phyloP scores from a whole-genome alignment of 2,797 vertebrate genomes.

The Notamacropus eugenii region DNA sequence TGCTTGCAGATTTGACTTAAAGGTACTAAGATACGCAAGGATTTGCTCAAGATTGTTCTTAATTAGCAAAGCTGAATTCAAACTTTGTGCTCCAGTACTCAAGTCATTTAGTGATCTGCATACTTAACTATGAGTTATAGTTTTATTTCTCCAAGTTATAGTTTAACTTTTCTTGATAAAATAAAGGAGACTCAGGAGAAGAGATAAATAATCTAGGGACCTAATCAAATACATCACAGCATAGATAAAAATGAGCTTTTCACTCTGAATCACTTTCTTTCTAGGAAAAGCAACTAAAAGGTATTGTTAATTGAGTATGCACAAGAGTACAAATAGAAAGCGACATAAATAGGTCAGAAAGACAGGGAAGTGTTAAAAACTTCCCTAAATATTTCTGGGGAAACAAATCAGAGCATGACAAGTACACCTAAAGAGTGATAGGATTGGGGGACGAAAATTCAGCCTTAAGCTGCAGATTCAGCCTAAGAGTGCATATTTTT shows the following conservation, averaged over 20 bases:
- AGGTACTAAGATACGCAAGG: not conserved
- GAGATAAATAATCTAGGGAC: not conserved
- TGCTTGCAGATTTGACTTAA: not conserved
- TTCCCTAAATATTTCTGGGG: not conserved
- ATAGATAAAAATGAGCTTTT: slow-evolving; percentile 39
- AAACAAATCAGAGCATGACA: not conserved
- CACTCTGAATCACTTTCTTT: not conserved
- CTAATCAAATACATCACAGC: not conserved
- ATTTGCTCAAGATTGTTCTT: not conserved
- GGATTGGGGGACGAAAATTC: slow-evolving; percentile 51
- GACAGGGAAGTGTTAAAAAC: not conserved
- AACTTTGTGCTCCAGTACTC: not conserved
- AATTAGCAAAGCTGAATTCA: not conserved
- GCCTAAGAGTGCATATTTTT: slow-evolving; percentile 40
- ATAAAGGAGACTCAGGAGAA: not conserved
- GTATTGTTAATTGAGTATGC: slow-evolving; percentile 11
- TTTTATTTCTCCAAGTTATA: not conserved
- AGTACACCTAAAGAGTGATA: slow-evolving; percentile 21
- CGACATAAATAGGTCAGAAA: slow-evolving; percentile 13
- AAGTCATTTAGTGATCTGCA: not conserved
- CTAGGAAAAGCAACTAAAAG: not conserved
- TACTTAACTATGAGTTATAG: not conserved
- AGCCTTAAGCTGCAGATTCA: not conserved
- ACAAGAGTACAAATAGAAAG: not conserved
- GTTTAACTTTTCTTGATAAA: not conserved